These are phyloP conservation scores for Urocyon cinereoargenteus DNA, from an alignment of 2,797 vertebrate genomes.

Conservation along the genomic window DNA sequence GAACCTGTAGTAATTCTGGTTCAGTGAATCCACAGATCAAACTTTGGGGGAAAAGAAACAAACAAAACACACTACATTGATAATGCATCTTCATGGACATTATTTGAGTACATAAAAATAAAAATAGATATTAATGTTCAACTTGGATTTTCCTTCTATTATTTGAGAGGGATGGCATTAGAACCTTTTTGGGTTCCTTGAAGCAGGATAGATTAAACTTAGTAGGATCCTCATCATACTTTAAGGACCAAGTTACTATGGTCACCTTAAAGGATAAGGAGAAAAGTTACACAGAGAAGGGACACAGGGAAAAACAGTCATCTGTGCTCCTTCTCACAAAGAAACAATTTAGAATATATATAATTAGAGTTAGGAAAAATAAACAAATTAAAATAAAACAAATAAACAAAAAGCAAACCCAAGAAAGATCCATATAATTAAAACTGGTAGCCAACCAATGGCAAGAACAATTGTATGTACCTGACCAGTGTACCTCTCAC, in stretches of 20 bases:
- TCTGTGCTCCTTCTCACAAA: background rate
- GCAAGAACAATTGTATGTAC: background rate
- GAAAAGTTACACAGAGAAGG: background rate
- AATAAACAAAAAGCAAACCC: background rate
- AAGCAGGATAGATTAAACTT: background rate
- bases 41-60: background rate
- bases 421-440: background rate
- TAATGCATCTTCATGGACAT: background rate
- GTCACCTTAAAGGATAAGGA: background rate
- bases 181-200: background rate
- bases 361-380: background rate
- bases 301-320: background rate
- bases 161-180: background rate
- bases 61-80: background rate
- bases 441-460: background rate
- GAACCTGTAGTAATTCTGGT: background rate
- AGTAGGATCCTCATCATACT: background rate
- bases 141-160: background rate
- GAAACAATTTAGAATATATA: background rate
- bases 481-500: background rate
- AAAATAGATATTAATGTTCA: slow-evolving; percentile 1
- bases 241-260: background rate
- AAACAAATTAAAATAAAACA: background rate
- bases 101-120: slow-evolving; percentile 13
- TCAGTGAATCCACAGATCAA: background rate